These are phyloP conservation scores for Pollimyrus isidori DNA, from an alignment of 2,113 vertebrate species.

Conservation along the genomic window DNA sequence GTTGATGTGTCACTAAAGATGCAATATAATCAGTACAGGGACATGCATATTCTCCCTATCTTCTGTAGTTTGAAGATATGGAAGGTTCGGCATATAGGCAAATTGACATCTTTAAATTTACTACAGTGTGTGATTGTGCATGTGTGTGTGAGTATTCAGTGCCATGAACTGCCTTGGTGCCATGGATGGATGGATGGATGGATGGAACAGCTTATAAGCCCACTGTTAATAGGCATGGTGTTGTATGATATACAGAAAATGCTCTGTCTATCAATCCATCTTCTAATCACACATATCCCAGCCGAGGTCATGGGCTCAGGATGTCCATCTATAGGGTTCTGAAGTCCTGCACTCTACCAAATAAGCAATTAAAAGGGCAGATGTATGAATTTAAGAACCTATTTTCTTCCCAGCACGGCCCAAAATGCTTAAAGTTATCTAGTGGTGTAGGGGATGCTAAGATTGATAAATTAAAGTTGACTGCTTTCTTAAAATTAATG, in stretches of 20 bases:
- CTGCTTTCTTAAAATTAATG: background rate
- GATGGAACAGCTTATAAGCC: background rate
- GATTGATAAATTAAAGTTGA: background rate
- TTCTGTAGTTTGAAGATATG: background rate
- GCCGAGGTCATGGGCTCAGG: background rate
- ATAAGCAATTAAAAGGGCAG: background rate
- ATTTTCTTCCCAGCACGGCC: background rate
- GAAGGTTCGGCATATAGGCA: background rate
- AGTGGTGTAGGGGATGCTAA: background rate
- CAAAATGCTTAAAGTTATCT: background rate
- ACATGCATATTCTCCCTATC: background rate
- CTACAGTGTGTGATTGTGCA: background rate
- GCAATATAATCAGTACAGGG: background rate
- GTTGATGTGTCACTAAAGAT: background rate
- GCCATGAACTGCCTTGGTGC: background rate
- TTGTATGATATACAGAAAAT: background rate
- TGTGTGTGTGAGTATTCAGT: background rate
- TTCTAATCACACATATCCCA: background rate
- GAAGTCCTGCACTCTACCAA: background rate
- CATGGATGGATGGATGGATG: background rate
- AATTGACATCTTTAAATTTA: background rate
- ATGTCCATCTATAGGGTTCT: background rate
- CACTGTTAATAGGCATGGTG: background rate
- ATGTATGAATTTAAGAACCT: background rate
- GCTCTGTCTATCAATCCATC: background rate